These are phyloP conservation scores for Austrolebias charrua DNA, from an alignment of 2,797 vertebrate species.

Conservation along the genomic window DNA sequence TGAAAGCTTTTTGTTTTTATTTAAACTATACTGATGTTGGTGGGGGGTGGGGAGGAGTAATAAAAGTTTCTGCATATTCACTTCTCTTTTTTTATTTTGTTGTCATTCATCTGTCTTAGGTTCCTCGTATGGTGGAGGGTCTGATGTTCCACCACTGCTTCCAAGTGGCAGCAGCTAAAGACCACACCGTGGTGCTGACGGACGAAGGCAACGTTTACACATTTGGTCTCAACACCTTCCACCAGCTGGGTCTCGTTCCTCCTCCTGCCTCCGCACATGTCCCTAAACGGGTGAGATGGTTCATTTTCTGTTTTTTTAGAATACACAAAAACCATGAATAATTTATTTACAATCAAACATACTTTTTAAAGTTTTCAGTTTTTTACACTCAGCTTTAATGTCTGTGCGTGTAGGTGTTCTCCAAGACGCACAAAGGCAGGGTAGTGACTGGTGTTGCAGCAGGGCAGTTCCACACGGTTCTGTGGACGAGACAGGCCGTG, in stretches of 20 bases:
- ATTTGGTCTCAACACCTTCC: conserved; percentile 94
- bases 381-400: not conserved
- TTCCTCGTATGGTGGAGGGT: conserved; percentile 92
- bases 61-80: not conserved
- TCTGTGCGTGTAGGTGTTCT: conserved; percentile 84
- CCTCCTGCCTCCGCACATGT: conserved; percentile 84
- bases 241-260: conserved; percentile 91
- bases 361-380: not conserved
- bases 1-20: not conserved
- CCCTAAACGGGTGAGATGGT: conserved; percentile 88
- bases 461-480: conserved; percentile 94
- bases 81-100: not conserved
- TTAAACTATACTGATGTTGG: not conserved
- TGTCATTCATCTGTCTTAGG: conserved; percentile 63
- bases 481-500: conserved; percentile 94
- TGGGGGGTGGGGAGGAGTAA: too few relatives aligned
- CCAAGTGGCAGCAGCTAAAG: conserved; percentile 92
- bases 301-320: not conserved
- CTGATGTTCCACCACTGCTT: conserved; percentile 88
- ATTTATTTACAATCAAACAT: not conserved
- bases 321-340: not conserved
- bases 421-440: conserved; percentile 91
- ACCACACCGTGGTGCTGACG: conserved; percentile 95
- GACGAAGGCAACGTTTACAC: conserved; percentile 94
- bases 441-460: conserved; percentile 91